Evolutionary conservation across 2,888 invertebrate genomes (phyloP).

Genomic region (Hyppa rectilinea): DNA sequence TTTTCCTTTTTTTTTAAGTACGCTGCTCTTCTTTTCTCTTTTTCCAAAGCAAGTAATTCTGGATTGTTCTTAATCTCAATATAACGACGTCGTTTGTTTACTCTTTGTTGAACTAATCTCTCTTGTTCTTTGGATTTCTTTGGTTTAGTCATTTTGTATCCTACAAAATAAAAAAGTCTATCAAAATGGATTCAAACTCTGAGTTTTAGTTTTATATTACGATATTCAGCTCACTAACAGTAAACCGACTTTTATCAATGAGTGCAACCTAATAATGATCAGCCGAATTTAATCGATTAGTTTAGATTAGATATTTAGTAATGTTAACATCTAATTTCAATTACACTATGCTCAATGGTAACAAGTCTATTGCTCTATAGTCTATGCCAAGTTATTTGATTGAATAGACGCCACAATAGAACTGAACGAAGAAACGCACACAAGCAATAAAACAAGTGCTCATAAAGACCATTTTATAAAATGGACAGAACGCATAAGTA

Average conservation of each 20-base stretch:
- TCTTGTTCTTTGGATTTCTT: background rate
- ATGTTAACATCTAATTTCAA: background rate
- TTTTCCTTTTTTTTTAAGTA: background rate
- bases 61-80: background rate
- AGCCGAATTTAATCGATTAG: background rate
- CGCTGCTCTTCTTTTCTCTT: background rate
- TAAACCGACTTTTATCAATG: background rate
- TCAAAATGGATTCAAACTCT: background rate
- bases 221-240: too few relatives aligned
- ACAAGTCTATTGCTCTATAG: too few relatives aligned
- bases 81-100: background rate
- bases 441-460: background rate
- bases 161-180: slow-evolving; percentile 1
- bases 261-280: background rate
- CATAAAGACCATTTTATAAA: background rate
- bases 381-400: background rate
- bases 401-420: background rate
- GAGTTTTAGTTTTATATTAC: background rate
- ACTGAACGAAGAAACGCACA: background rate
- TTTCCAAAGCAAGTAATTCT: background rate
- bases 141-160: background rate
- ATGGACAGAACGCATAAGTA: background rate
- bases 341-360: background rate
- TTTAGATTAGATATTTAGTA: background rate
- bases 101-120: background rate